These are phyloP conservation scores for Semicossyphus pulcher DNA, from an alignment of 2,113 vertebrate species.

Conservation along the genomic window DNA sequence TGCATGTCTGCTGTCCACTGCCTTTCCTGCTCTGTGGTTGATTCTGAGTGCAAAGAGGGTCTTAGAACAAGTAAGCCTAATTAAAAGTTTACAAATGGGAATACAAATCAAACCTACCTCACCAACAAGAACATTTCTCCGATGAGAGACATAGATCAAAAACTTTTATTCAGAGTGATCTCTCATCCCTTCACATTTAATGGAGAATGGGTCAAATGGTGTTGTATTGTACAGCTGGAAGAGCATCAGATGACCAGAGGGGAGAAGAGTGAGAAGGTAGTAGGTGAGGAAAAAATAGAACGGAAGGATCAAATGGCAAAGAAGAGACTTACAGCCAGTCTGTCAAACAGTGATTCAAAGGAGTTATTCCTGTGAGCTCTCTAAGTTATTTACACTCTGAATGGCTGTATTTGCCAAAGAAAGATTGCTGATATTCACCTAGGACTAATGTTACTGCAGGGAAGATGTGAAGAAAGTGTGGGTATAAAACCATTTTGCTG, in stretches of 20 bases:
- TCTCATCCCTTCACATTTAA: slow-evolving; percentile 10
- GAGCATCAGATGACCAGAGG: slow-evolving; percentile 18
- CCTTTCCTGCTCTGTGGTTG: too few species aligned
- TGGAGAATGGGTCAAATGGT: background rate
- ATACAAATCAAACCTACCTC: too few species aligned
- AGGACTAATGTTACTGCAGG: background rate
- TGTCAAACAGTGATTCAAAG: background rate
- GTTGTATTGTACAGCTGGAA: background rate
- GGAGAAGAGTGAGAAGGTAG: background rate
- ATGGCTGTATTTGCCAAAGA: slow-evolving; percentile 2
- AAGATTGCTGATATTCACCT: background rate
- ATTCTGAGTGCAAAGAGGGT: too few species aligned
- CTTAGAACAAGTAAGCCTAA: too few species aligned
- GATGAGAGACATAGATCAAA: background rate
- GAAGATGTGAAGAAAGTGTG: background rate
- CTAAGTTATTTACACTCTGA: slow-evolving; percentile 8
- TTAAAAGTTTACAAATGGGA: too few species aligned
- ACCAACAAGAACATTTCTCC: too few species aligned
- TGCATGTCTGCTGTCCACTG: background rate
- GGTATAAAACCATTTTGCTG: background rate
- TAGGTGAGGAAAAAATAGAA: background rate
- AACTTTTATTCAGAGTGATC: background rate
- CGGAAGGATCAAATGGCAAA: background rate
- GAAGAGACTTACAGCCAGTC: slow-evolving; percentile 2
- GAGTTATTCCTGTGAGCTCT: background rate